phyloP scores from a whole-genome alignment of 1,140 invertebrate species.

The Daktulosphaira vitifoliae region DNA sequence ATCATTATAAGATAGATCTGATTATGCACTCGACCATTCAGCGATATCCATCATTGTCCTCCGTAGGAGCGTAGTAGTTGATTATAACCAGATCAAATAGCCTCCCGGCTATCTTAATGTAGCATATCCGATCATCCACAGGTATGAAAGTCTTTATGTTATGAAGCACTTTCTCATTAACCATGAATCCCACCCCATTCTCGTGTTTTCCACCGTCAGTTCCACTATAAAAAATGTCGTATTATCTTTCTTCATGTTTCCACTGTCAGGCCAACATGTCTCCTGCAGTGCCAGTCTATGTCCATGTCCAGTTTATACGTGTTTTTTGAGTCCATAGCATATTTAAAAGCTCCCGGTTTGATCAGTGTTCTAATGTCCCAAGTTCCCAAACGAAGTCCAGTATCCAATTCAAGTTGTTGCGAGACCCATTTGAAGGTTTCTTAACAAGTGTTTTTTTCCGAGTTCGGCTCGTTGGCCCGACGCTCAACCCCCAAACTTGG shows the following conservation, averaged over 20 bases:
- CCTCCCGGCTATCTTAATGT: background rate
- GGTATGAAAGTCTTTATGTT: constrained; percentile 7
- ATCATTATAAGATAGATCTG: constrained; percentile 38
- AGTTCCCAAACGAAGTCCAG: constrained; percentile 29
- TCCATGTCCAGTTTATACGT: constrained; percentile 36
- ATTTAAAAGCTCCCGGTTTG: constrained; percentile 23
- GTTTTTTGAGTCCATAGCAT: constrained; percentile 26
- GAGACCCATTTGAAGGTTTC: constrained; percentile 6
- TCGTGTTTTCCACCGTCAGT: constrained; percentile 4
- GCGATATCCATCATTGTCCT: constrained; percentile 35
- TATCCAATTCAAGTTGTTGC: constrained; percentile 4
- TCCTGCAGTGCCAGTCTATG: constrained; percentile 37
- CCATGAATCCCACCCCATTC: constrained; percentile 6
- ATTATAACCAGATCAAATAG: constrained; percentile 31
- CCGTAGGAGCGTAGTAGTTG: constrained; percentile 13
- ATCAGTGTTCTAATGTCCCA: constrained; percentile 36
- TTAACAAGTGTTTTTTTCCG: background rate
- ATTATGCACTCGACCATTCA: constrained; percentile 34
- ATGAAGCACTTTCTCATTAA: constrained; percentile 10
- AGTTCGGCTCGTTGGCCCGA: too few relatives aligned
- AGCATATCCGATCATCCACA: constrained; percentile 3
- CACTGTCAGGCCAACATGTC: constrained; percentile 27
- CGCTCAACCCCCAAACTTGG: too few relatives aligned
- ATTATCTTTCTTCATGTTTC: constrained; percentile 4
- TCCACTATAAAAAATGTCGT: constrained; percentile 23